phyloP scores from a whole-genome alignment of 2,797 vertebrate species.

The Arrhamphus sclerolepis region DNA sequence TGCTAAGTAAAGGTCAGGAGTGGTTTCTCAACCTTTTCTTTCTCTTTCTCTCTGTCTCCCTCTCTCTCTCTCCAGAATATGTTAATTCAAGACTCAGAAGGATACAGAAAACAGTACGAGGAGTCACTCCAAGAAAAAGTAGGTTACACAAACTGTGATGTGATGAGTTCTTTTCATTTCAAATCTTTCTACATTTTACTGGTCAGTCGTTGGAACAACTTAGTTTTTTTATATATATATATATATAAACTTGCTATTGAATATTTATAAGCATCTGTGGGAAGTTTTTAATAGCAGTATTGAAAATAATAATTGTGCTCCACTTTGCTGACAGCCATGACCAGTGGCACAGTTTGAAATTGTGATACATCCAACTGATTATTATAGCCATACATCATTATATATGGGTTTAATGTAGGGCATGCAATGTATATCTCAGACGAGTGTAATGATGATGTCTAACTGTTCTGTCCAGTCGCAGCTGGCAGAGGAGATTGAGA shows the following conservation, averaged over 20 bases:
- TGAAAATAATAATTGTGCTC: not conserved
- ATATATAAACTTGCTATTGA: constrained; percentile 36
- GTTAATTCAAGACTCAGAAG: constrained; percentile 97
- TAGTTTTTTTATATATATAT: not conserved
- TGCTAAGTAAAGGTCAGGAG: not conserved
- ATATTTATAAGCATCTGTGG: constrained; percentile 33
- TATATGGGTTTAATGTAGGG: constrained; percentile 6
- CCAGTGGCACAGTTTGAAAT: no score
- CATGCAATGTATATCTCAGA: constrained; percentile 8
- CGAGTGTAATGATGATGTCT: constrained; percentile 3
- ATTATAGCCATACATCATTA: not conserved
- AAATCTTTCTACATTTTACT: constrained; percentile 14
- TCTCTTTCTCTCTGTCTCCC: no score
- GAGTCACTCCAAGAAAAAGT: constrained; percentile 98
- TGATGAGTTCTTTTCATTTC: not conserved
- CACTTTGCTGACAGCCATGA: no score
- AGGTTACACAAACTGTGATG: constrained; percentile 38
- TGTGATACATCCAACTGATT: no score
- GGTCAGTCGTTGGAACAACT: constrained; percentile 18
- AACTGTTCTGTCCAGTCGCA: constrained; percentile 83
- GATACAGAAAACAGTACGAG: constrained; percentile 95
- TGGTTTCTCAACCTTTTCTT: not conserved
- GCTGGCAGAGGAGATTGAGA: constrained; percentile 95
- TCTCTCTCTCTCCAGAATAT: constrained; percentile 89
- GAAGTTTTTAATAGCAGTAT: constrained; percentile 8